phyloP scores from a whole-genome alignment of 2,797 vertebrate species.

The Eulemur rubriventer region DNA sequence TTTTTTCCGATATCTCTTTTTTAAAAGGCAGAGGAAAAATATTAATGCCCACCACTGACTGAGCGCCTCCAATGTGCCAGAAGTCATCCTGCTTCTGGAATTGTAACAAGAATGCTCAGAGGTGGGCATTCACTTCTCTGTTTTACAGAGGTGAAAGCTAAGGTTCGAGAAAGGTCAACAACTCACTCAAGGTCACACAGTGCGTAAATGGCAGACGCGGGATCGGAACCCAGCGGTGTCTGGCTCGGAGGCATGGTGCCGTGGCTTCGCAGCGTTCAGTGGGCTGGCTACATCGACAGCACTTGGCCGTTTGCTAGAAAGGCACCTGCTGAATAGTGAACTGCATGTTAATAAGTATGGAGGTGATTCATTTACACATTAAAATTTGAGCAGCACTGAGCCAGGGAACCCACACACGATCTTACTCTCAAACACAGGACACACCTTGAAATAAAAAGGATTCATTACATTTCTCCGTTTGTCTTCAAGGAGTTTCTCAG shows the following conservation, averaged over 20 bases:
- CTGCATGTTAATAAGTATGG: background rate
- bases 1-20: background rate
- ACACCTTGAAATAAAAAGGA: background rate
- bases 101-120: background rate
- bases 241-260: fast-evolving
- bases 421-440: background rate
- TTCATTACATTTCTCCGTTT: background rate
- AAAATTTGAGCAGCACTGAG: background rate
- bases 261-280: fast-evolving
- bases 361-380: constrained; percentile 67
- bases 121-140: fast-evolving
- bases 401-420: background rate
- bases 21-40: background rate
- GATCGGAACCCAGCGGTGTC: background rate
- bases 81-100: fast-evolving
- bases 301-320: background rate
- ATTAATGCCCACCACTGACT: background rate
- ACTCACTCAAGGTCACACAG: background rate
- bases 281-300: fast-evolving
- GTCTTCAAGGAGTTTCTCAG: background rate
- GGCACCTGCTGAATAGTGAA: background rate
- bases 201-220: fast-evolving
- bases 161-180: background rate
- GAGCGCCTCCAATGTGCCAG: background rate
- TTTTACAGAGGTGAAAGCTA: background rate